Evolutionary conservation across 2,888 invertebrate species (phyloP), one percentile per base, ranked within the genome.

Genomic region (Cephonodes hylas): DNA sequence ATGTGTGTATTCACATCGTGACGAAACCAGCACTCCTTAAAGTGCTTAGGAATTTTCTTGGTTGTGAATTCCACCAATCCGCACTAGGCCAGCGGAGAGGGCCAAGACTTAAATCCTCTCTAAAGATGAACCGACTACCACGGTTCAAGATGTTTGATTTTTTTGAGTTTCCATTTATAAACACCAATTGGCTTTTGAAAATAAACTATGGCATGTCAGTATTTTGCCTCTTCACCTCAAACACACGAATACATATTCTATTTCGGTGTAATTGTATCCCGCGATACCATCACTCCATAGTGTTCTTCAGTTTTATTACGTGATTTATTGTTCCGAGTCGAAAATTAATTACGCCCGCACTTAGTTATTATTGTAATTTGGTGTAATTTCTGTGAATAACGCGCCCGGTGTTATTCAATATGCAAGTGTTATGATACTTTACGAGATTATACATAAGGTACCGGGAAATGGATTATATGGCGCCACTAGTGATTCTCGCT

Each of bases 341-440:
- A 53, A 53, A 53, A 53, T 53, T 53, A 53, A 53, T 53, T 53
- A 53, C 53, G 31, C 8, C 31, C 18, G 10, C 18, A 53, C 3
- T 31, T 46, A n/a, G 58, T 58, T 66, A 66, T 69, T 71, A 66
- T 61, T 27, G 58, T 61, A 59, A 69, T 74, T 64, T 61, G 57
- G 15, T 58, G 22, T 58, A 48, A 62, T 48, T 66, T 63, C 62
- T 57, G 60, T 42, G 18, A 53, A 18, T 46, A 18, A 15, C 45
- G 2, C 18, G 31, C 8, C 1, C 53, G 3, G 27, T 48, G 48
- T 27, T 48, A 10, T 44, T 44, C 44, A 44, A 44, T 31, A 53
- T 38, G 38, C n/a, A n/a, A 38, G 7, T 15, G 8, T 15, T 31
- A 31, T 53, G 10, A 45, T 45, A 3, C n/a, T 38, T 38, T 10